Evolutionary conservation across 2,888 invertebrate species (phyloP), one percentile per base, ranked within the genome.

Genomic region (Papilio demoleus): DNA sequence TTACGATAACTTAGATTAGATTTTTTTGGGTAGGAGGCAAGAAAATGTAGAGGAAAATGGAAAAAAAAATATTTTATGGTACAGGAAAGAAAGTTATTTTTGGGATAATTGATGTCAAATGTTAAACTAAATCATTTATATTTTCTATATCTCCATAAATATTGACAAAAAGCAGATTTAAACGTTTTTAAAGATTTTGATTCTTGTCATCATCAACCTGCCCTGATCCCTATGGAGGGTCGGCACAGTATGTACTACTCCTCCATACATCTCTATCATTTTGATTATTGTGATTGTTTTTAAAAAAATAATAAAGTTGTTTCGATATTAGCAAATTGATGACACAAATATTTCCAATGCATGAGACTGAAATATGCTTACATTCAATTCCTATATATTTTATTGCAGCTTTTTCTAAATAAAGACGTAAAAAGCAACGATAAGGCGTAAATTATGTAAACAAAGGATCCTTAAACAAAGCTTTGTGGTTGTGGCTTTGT

Each of bases 1-100:
- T 59, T 14, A 38, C 36, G 36, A 38, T 19, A 59, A 59, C 59
- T 59, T 59, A 59, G 36, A 59, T 59, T 38, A 24, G 50, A 27
- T 50, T 11, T 50, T 27, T 50, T 27, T 50, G 24, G 12, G 14
- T 50, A 27, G n/a, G 1, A 50, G n/a, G 14, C n/a, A 50, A 27
- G 4, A 50, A 27, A 24, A 14, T 14, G 27, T 3, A 11, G 4
- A 27, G 24, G 2, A 24, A 6, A 0, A 47, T 1, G 24, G 6
- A 27, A 14, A 14, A 50, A 50, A 24, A 50, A 12, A 27, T 24
- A 1, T 24, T 5, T 22, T 5, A 50, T 12, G 24, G 4, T 12
- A 47, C 22, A 22, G 17, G 4, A 42, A 19, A 45, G 17, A 19
- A 45, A 45, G 4, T 45, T 47, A 22, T 19, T 47, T 47, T 40